Evolutionary conservation across 2,113 vertebrate genomes (phyloP).

Genomic region (Toxotes jaculatrix): DNA sequence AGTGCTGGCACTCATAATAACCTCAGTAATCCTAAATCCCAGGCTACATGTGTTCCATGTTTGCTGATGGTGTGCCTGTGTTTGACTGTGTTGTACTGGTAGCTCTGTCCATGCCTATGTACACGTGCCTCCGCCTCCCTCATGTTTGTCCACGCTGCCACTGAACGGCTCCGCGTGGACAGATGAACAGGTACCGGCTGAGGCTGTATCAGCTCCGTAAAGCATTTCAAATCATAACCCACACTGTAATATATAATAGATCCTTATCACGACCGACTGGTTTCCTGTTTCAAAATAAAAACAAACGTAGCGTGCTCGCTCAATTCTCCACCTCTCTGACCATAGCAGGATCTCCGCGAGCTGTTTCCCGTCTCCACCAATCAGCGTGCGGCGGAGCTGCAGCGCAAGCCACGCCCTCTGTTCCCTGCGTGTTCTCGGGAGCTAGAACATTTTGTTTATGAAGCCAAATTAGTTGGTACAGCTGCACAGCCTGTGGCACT

Average conservation of each 20-base stretch:
- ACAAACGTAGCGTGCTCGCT: slow-evolving; percentile 5
- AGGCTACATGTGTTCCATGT: no score
- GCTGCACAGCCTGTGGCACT: neutral
- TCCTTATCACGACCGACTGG: neutral
- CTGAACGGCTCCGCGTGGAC: neutral
- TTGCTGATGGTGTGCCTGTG: neutral
- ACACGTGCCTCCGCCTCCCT: slow-evolving; percentile 56
- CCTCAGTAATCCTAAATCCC: no score
- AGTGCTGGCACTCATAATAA: no score
- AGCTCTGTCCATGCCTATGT: slow-evolving; percentile 17
- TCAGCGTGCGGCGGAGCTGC: slow-evolving; percentile 21
- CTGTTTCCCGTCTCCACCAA: slow-evolving; percentile 39
- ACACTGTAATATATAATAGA: no score
- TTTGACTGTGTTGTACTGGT: neutral
- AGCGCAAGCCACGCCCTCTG: slow-evolving; percentile 59
- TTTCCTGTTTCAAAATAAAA: neutral
- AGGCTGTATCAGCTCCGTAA: neutral
- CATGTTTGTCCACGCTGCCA: slow-evolving; percentile 53
- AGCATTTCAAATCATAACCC: neutral
- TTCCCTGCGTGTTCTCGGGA: slow-evolving; percentile 33
- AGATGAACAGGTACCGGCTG: neutral
- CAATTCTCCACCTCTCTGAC: neutral
- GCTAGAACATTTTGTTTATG: slow-evolving; percentile 79
- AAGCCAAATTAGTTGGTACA: slow-evolving; percentile 39
- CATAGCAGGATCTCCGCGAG: neutral